A percentile compares a stretch with the other conserved stretches of the same genome.
Conservation (phyloP, 2,113 vertebrate genomes). For the Psittacus erithacus region DNA sequence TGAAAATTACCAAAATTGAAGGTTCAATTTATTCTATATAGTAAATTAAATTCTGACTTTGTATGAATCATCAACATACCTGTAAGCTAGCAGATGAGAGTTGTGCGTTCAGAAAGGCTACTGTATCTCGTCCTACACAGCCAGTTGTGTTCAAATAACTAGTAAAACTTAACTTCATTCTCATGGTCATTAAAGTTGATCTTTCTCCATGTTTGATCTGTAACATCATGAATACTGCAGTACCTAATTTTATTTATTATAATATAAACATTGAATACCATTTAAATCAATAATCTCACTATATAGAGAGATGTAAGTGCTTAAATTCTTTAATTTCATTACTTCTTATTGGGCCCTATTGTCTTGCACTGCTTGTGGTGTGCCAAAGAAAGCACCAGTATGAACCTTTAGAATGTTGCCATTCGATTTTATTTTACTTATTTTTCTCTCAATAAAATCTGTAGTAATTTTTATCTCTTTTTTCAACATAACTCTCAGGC, state of each 20-base stretch:
- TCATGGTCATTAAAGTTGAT: background rate
- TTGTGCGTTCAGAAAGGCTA: background rate
- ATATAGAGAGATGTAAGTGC: background rate
- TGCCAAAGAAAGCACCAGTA: background rate
- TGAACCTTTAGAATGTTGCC: background rate
- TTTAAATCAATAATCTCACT: background rate
- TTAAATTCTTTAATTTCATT: background rate
- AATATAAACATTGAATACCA: background rate
- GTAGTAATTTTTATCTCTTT: background rate
- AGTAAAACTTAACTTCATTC: background rate
- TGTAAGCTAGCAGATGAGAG: background rate
- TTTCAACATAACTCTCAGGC: background rate
- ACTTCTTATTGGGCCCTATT: background rate
- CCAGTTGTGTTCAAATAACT: background rate
- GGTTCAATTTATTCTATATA: conserved; percentile 8
- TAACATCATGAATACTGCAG: background rate
- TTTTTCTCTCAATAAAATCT: background rate
- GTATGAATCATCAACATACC: background rate
- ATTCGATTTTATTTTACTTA: background rate
- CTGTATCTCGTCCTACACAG: background rate
- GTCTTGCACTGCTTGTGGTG: background rate
- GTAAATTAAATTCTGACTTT: conserved; percentile 9
- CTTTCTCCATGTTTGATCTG: background rate
- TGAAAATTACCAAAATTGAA: conserved; percentile 28
- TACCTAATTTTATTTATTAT: background rate